Evolutionary conservation across 2,797 vertebrate genomes (phyloP).

Genomic region (Eupleurogrammus muticus): DNA sequence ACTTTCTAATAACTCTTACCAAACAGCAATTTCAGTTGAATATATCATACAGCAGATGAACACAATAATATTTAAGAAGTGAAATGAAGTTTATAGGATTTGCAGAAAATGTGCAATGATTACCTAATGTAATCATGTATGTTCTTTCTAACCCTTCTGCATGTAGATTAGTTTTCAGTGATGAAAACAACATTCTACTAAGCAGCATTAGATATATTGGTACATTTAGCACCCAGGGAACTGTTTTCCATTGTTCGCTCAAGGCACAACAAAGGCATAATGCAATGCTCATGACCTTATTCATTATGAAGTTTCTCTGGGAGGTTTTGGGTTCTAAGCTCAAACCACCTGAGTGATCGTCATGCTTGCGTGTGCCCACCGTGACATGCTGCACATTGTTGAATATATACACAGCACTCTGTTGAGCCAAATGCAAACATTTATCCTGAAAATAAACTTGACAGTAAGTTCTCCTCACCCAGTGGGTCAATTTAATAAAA

Average conservation of each 20-base stretch:
- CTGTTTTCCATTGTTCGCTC: background rate
- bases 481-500: conserved; percentile 46
- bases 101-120: no score
- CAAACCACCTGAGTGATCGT: background rate
- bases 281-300: background rate
- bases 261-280: conserved; percentile 16
- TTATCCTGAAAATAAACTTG: conserved; percentile 45
- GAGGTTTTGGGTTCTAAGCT: background rate
- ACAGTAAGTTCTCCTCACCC: conserved; percentile 44
- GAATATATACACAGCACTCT: background rate
- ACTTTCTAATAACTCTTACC: no score
- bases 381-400: conserved; percentile 4
- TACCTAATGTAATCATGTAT: background rate
- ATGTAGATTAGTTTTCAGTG: background rate
- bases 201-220: conserved; percentile 22
- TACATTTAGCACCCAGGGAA: conserved; percentile 19
- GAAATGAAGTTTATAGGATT: no score
- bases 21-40: no score
- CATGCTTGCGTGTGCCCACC: background rate
- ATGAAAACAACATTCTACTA: background rate
- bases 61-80: no score
- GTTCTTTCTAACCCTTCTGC: background rate
- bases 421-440: conserved; percentile 1
- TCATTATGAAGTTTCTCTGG: background rate
- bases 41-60: no score